A percentile compares a stretch with the other conserved stretches of the same genome.
Evolutionary conservation across 2,797 vertebrate species (phyloP).

Genomic region (Spondyliosoma cantharus): DNA sequence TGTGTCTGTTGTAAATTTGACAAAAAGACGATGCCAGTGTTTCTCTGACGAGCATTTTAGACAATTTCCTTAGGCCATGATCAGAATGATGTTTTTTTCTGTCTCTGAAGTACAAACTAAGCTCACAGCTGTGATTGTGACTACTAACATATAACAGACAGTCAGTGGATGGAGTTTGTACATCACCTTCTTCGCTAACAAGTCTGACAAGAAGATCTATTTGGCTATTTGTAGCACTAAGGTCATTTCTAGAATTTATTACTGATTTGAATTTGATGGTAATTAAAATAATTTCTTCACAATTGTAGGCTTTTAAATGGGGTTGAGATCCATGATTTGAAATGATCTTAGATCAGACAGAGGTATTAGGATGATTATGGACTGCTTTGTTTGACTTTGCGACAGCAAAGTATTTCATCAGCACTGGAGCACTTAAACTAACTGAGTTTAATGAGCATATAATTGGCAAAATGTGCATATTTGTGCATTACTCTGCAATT

Average conservation of each 20-base stretch:
- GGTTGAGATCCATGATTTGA: not conserved
- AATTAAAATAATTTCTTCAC: not conserved
- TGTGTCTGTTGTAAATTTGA: conserved; percentile 22
- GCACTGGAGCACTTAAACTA: not conserved
- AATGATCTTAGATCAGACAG: not conserved
- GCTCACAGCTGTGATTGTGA: conserved; percentile 17
- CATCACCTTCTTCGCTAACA: conserved; percentile 1
- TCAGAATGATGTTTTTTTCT: conserved; percentile 24
- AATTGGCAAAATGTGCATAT: not conserved
- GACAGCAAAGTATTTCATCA: conserved; percentile 1
- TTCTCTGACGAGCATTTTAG: conserved; percentile 20
- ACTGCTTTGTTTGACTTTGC: not conserved
- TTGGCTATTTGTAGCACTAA: not conserved
- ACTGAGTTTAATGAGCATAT: not conserved
- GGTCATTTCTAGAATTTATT: not conserved
- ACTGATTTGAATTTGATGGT: not conserved
- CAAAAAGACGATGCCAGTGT: conserved; percentile 13
- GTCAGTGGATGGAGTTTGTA: not conserved
- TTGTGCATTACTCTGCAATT: not conserved
- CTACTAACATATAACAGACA: conserved; percentile 2
- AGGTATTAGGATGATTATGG: not conserved
- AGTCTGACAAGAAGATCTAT: not conserved
- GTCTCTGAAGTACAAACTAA: conserved; percentile 1
- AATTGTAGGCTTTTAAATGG: not conserved
- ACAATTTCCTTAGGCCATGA: conserved; percentile 13